Evolutionary conservation across 2,888 invertebrate species (phyloP).

Genomic region (Idaea straminata): DNA sequence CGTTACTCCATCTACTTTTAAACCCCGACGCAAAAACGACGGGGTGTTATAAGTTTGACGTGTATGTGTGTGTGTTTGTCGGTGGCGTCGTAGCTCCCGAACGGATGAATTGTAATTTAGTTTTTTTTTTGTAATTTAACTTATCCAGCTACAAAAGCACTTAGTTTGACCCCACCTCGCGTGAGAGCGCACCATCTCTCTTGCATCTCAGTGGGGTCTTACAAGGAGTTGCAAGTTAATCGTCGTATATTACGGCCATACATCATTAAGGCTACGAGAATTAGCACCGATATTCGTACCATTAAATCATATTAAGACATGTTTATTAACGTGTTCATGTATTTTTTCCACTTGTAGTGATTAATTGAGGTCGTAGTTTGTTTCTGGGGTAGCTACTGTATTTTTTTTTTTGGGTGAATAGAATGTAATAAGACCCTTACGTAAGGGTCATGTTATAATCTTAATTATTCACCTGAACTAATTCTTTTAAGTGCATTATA

Average conservation of each 20-base stretch:
- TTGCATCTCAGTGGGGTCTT: slow-evolving; percentile 60
- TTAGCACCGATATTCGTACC: slow-evolving; percentile 36
- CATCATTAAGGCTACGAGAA: slow-evolving; percentile 50
- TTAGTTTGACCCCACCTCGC: slow-evolving; percentile 52
- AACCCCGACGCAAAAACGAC: no score
- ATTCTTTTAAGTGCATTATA: no score
- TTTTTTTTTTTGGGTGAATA: neutral
- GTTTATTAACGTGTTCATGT: slow-evolving; percentile 21
- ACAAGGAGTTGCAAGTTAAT: slow-evolving; percentile 70
- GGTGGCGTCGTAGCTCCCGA: no score
- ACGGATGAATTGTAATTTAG: no score
- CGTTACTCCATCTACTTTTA: no score
- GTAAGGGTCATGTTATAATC: no score
- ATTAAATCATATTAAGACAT: slow-evolving; percentile 43
- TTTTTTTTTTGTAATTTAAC: neutral
- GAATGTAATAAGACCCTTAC: neutral
- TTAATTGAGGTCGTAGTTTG: neutral
- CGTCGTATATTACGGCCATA: slow-evolving; percentile 55
- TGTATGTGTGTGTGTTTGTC: no score
- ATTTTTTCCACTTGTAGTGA: neutral
- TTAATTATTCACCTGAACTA: no score
- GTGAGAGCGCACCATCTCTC: slow-evolving; percentile 56
- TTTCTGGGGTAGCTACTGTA: neutral
- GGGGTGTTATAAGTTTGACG: no score
- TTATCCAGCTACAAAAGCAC: neutral